Evolutionary conservation across 23 tunicate species (phyloP), one percentile per base, ranked within the genome.

Genomic region (Diplosoma virens): DNA sequence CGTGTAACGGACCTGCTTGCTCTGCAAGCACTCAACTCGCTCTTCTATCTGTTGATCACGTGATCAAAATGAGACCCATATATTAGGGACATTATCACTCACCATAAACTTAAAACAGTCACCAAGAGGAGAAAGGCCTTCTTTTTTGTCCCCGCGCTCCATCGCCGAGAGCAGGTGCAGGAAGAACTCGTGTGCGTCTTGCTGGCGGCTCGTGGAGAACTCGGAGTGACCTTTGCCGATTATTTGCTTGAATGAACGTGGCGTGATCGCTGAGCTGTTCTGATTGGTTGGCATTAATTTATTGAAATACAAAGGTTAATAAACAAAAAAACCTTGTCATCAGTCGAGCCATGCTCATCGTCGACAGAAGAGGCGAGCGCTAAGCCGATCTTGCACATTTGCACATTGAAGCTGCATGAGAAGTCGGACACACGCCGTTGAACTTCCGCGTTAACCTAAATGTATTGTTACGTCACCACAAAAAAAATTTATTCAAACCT

Each of bases 111-210:
- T 81, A 48, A 95, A 95, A 18, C 28, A 59, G 25, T 84, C 82
- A 1, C 81, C 78, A 6, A 89, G 80, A 41, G 69, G 45, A 4
- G 20, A n/a, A n/a, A 11, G 33, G 1, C 86, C 90, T n/a, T 52
- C 55, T 59, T 75, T 66, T 6, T 59, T 79, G 20, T 89, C 84
- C 24, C 58, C 29, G 30, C 84, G 53, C 59, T 89, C 92, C 33
- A 95, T 70, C 20, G 81, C 45, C 0, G 81, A 66, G 16, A 95
- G 56, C 20, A 95, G 18, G 58, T 89, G 88, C 0, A 95, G 84
- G 21, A 95, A 35, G 60, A 77, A 95, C 68, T 95, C 99, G 33
- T 84, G 97, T 5, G 96, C 96, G 52, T 95, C 99, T 78, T 95
- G 99, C 70, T 95, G 99, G 31, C 82, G 68, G 29, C 76, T 89